Evolutionary conservation across 2,797 vertebrate species (phyloP).

Genomic region (Emys orbicularis): DNA sequence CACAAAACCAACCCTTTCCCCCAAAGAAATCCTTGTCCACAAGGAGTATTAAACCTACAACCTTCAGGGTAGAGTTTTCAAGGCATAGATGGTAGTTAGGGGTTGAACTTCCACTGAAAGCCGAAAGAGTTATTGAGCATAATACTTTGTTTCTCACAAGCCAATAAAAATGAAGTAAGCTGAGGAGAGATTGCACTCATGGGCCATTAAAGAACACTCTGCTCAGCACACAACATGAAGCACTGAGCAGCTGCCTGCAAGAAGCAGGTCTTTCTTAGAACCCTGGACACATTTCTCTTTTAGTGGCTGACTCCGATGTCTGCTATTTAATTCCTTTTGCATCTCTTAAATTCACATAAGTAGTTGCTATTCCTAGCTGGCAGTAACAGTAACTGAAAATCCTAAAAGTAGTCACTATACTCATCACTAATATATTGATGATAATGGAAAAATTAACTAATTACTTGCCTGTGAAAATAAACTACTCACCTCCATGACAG

Average conservation of each 20-base stretch:
- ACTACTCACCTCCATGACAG: background rate
- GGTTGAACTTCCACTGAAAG: background rate
- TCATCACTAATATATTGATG: background rate
- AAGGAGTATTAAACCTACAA: background rate
- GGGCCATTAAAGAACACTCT: background rate
- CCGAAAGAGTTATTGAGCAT: background rate
- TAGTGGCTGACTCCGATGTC: background rate
- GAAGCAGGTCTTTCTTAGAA: background rate
- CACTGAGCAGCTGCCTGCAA: background rate
- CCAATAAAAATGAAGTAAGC: accelerated
- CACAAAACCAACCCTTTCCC: background rate
- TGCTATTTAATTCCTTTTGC: background rate
- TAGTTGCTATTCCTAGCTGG: constrained; percentile 19
- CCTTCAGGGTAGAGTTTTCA: background rate
- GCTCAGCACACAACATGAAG: accelerated
- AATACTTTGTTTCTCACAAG: background rate
- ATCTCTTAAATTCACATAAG: background rate
- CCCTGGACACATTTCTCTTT: background rate
- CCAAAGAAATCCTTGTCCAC: background rate
- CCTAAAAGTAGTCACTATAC: constrained; percentile 17
- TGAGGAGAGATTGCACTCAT: background rate
- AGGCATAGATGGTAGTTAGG: background rate
- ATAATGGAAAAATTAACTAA: constrained; percentile 20
- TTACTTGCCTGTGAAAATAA: constrained; percentile 44
- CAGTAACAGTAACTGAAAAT: constrained; percentile 35